phyloP scores from a whole-genome alignment of 2,113 vertebrate species.

The Alouatta palliata region DNA sequence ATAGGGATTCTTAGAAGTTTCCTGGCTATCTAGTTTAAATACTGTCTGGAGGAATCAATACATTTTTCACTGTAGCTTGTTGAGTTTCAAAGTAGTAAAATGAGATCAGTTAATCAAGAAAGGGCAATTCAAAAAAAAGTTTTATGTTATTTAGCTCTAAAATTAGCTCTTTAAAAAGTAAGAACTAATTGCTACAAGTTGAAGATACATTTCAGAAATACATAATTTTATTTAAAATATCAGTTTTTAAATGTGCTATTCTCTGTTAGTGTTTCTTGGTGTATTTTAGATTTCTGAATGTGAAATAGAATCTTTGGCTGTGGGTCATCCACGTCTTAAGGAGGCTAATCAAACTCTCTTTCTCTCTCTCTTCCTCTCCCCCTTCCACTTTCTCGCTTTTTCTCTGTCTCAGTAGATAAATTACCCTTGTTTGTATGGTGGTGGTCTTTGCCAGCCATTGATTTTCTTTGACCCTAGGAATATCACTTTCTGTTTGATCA shows the following conservation, averaged over 20 bases:
- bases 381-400: background rate
- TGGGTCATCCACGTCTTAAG: background rate
- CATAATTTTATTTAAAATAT: background rate
- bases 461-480: background rate
- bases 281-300: background rate
- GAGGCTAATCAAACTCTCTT: background rate
- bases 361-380: background rate
- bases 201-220: slow-evolving; percentile 14
- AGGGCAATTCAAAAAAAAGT: background rate
- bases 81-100: background rate
- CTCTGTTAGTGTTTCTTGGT: background rate
- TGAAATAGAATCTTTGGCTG: background rate
- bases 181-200: background rate
- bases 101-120: background rate
- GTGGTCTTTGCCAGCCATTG: background rate
- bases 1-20: background rate
- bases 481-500: background rate
- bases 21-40: background rate
- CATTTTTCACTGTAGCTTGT: background rate
- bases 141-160: background rate
- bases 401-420: background rate
- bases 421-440: background rate
- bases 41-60: background rate
- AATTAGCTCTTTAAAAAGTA: background rate
- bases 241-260: background rate